Conservation (phyloP, 2,797 vertebrate species). For the Psittacula echo region DNA sequence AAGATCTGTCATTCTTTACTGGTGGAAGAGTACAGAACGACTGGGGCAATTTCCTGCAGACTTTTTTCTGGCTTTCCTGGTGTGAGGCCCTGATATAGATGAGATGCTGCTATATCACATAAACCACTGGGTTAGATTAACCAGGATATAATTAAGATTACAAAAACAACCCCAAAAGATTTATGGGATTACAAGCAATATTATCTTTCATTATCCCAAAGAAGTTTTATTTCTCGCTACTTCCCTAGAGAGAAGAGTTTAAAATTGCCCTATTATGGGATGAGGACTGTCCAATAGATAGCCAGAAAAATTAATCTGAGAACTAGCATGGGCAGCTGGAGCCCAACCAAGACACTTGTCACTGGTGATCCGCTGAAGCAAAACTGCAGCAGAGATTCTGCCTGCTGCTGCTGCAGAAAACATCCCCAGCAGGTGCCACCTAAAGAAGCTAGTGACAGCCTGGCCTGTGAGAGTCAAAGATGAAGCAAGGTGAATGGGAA, state of each 20-base stretch:
- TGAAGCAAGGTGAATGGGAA: background rate
- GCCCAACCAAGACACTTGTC: background rate
- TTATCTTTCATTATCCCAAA: background rate
- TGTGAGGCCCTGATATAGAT: background rate
- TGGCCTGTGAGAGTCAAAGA: background rate
- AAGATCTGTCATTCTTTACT: background rate
- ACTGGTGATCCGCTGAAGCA: background rate
- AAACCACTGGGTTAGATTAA: background rate
- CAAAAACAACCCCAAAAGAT: background rate
- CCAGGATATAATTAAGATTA: background rate
- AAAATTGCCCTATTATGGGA: background rate
- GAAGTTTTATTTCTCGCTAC: background rate
- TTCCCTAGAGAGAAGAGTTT: conserved; percentile 35
- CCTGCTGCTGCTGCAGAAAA: background rate
- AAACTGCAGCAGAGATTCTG: background rate
- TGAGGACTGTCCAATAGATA: background rate
- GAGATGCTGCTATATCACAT: background rate
- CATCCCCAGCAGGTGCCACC: background rate
- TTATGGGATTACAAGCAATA: background rate
- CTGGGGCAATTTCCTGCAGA: background rate
- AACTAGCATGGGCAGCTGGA: background rate
- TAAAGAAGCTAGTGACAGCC: background rate
- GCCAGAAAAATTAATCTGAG: background rate
- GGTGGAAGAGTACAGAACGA: background rate
- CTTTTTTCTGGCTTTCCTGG: background rate